A percentile compares a stretch with the other conserved stretches of the same genome.
These are phyloP conservation scores for Metellina segmentata DNA, from an alignment of 2,888 invertebrate genomes.

Conservation along the genomic window DNA sequence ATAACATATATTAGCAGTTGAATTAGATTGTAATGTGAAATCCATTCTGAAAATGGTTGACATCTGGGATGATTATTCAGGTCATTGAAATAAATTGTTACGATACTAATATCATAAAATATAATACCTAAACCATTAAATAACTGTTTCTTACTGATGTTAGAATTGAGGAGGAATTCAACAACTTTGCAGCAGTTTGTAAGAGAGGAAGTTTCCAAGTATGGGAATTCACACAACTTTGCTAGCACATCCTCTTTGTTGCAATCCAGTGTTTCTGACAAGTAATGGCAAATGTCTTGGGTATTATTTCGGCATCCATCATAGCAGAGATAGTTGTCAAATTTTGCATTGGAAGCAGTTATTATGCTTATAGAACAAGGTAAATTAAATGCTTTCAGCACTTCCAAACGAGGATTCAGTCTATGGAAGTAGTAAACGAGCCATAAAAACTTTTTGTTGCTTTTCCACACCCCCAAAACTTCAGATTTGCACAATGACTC, in stretches of 20 bases:
- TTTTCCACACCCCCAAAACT: slow-evolving; percentile 34
- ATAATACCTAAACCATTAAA: slow-evolving; percentile 54
- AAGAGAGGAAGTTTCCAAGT: slow-evolving; percentile 8
- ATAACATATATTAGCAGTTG: slow-evolving; percentile 60
- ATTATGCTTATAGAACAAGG: slow-evolving; percentile 45
- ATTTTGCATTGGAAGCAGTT: slow-evolving; percentile 11
- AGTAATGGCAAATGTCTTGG: slow-evolving; percentile 27
- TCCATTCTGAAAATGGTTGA: slow-evolving; percentile 57
- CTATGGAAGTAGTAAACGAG: slow-evolving; percentile 46
- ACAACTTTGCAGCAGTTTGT: slow-evolving; percentile 31
- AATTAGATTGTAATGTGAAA: slow-evolving; percentile 52
- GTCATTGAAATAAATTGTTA: slow-evolving; percentile 30
- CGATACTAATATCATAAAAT: slow-evolving; percentile 44
- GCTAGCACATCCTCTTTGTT: neutral
- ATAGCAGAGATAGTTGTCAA: slow-evolving; percentile 37
- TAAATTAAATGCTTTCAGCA: slow-evolving; percentile 26
- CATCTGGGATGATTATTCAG: slow-evolving; percentile 12
- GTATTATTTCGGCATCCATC: neutral
- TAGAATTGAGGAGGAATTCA: slow-evolving; percentile 45
- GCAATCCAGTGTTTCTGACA: slow-evolving; percentile 9
- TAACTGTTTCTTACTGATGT: slow-evolving; percentile 52
- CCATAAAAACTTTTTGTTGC: slow-evolving; percentile 63
- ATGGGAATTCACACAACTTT: slow-evolving; percentile 19
- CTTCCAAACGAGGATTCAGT: slow-evolving; percentile 26
- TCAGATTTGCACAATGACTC: slow-evolving; percentile 23